Evolutionary conservation across 1,140 invertebrate genomes (phyloP), one percentile per base, ranked within the genome.

Genomic region (Brachionus rotundiformis): DNA sequence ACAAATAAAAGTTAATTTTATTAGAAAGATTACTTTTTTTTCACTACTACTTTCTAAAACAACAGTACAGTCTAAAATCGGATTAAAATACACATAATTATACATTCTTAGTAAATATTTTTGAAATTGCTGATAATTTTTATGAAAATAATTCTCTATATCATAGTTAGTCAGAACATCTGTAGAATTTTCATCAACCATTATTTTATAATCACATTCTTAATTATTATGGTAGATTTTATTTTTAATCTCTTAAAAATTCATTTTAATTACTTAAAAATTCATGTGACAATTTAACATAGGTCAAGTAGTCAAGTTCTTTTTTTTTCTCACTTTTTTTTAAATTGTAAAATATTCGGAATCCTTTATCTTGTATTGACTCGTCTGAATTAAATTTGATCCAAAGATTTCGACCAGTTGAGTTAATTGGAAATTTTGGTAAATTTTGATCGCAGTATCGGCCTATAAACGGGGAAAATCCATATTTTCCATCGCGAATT

Each of bases 371-470:
- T 63, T 79, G 23, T 25, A 79, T 79, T 25, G 76, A 59, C 29
- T 79, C 79, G 49, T 81, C 79, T 2, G 79, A 39, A 7, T 65
- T 36, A 33, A 81, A 81, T 44, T 47, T 81, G n/a, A 81, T 41
- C 79, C 79, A 81, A 8, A 81, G 61, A 23, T 47, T 31, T 63
- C 61, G 3, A 31, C 36, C 59, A 13, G 54, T 27, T 1, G 79
- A 81, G 10, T 47, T n/a, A 27, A 81, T 81, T 31, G 61, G 54
- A 41, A 65, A 63, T 81, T 36, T 41, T 2, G 63, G 59, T 13
- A 36, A 16, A 13, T 65, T 68, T 33, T 3, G n/a, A 11, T 63
- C 25, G 27, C 79, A 81, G 23, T 41, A 81, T 41, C 25, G 25
- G 16, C 79, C 79, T 44, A 81, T 41, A 8, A 81, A 29, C 8